Evolutionary conservation across 1,140 invertebrate genomes (phyloP), one percentile per base, ranked within the genome.

Genomic region (Diabrotica virgifera): DNA sequence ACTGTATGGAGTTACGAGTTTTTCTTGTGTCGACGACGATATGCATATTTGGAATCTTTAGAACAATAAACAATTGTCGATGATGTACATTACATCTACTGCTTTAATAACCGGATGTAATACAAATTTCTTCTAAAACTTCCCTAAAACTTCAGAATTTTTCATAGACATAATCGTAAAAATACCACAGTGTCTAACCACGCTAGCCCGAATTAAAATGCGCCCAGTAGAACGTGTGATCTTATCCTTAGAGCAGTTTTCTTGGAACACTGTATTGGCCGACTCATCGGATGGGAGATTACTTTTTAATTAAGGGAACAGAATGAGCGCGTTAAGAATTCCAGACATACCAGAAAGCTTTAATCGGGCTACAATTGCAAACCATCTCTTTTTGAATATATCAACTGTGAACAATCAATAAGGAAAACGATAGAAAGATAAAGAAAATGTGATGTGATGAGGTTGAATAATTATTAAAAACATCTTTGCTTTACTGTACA

Each of bases 261-360:
- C 55, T 37, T 60, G 36, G 59, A 62, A 51, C 50, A 65, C 38
- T 68, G 61, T 10, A 38, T 52, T 65, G 73, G 65, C 55, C 72
- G 40, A 65, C 68, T 68, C 38, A 52, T 54, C 64, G 56, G 69
- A 76, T 71, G 72, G 73, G 71, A 72, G 74, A 74, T 74, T 75
- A 76, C 70, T 77, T 77, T 77, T 77, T 77, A 77, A 77, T 77
- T 77, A 77, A 77, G 76, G 76, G 74, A 72, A 76, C 74, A 76
- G 70, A 71, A 76, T 70, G 74, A 68, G 62, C 70, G 70, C 75
- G 74, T 72, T 74, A 76, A 77, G 76, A 77, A 77, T 77, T 75
- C 74, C 72, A 70, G 61, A 70, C 72, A 75, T 77, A 72, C 75
- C 74, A 67, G 64, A 67, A 65, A 68, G 65, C 71, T 76, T 72